Percentiles rank a stretch among this genome's conserved stretches.
phyloP scores from a whole-genome alignment of 2,888 invertebrate species.

The Mechanitis mazaeus region DNA sequence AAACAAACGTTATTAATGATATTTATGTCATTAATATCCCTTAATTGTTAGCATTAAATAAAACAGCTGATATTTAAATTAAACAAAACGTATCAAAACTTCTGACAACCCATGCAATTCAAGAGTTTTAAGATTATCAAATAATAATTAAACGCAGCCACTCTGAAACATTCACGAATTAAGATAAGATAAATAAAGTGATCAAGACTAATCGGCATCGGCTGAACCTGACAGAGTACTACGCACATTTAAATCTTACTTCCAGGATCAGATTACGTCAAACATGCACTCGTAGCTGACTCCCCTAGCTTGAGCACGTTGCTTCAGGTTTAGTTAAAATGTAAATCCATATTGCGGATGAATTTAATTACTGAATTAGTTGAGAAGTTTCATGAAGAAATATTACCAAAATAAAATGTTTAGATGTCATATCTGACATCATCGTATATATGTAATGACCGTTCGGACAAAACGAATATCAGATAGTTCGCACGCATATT shows the following conservation, averaged over 20 bases:
- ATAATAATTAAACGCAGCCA: constrained; percentile 3
- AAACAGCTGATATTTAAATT: too few relatives aligned
- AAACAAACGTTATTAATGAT: too few relatives aligned
- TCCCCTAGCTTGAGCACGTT: background rate
- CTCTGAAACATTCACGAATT: background rate
- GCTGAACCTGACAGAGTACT: background rate
- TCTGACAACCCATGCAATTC: too few relatives aligned
- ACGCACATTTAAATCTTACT: constrained; percentile 2
- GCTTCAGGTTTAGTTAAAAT: background rate
- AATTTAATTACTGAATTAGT: background rate
- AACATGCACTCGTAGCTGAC: background rate
- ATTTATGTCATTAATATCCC: too few relatives aligned
- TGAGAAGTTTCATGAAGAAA: background rate
- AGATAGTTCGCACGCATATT: constrained; percentile 75
- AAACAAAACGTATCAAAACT: too few relatives aligned
- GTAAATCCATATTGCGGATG: too few relatives aligned
- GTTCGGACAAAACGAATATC: constrained; percentile 45
- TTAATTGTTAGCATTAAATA: too few relatives aligned
- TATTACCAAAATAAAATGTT: background rate
- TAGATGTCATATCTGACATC: background rate
- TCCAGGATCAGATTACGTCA: constrained; percentile 4
- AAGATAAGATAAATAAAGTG: constrained; percentile 2
- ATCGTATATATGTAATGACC: too few relatives aligned
- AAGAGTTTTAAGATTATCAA: too few relatives aligned
- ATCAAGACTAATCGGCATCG: constrained; percentile 4